Percentiles rank a stretch among this genome's conserved stretches.
Conservation (phyloP, 2,797 vertebrate genomes). For the Lacerta agilis region DNA sequence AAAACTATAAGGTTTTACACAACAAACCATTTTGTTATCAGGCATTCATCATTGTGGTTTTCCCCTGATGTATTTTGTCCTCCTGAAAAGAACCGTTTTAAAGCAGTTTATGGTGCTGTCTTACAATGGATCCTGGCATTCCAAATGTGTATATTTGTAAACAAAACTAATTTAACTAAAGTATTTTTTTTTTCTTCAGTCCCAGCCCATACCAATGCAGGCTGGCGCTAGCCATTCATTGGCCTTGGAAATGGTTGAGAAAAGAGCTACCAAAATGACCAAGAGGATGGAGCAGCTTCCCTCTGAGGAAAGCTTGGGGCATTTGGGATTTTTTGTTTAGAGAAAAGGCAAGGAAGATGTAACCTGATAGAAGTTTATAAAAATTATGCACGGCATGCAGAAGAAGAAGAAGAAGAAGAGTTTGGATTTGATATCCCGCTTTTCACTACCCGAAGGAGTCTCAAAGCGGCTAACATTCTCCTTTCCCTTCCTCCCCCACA, state of each 20-base stretch:
- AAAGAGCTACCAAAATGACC: neutral
- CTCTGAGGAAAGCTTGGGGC: too few relatives aligned
- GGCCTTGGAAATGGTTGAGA: neutral
- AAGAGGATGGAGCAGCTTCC: too few relatives aligned
- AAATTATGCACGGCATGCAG: too few relatives aligned
- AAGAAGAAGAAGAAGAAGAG: too few relatives aligned
- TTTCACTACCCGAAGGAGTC: too few relatives aligned
- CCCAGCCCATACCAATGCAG: too few relatives aligned
- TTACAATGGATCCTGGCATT: neutral
- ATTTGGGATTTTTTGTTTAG: too few relatives aligned
- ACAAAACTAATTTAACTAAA: neutral
- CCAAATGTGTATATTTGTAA: neutral
- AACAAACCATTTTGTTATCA: neutral
- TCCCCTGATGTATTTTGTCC: neutral
- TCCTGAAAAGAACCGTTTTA: neutral
- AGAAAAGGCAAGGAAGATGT: too few relatives aligned
- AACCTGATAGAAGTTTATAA: too few relatives aligned
- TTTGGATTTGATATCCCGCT: too few relatives aligned
- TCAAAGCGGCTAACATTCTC: too few relatives aligned
- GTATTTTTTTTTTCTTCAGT: neutral
- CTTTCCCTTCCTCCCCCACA: too few relatives aligned
- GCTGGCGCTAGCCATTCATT: neutral
- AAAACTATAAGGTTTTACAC: neutral
- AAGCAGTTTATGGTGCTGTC: neutral
- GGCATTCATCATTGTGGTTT: neutral